Evolutionary conservation across 1,140 invertebrate species (phyloP).

Genomic region (Aphelinus certus): DNA sequence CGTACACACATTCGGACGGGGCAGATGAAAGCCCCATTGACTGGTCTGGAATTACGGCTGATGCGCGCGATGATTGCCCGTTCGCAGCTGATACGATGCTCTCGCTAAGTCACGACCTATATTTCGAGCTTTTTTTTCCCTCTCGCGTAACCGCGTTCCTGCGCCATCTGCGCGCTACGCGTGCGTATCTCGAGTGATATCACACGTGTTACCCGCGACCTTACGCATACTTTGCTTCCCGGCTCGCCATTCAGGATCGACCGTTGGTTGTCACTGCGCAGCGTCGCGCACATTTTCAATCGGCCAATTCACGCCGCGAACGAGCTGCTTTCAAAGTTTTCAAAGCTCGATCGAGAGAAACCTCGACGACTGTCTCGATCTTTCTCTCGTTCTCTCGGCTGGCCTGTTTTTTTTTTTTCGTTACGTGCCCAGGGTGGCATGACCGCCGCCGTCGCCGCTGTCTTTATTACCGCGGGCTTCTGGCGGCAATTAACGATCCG

Average conservation of each 20-base stretch:
- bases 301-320: no score
- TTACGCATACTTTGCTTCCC: no score
- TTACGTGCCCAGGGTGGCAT: not conserved
- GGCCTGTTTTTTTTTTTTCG: constrained; percentile 30
- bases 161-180: constrained; percentile 37
- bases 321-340: no score
- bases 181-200: no score
- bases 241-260: no score
- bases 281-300: no score
- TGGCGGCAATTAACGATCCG: constrained; percentile 48
- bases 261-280: no score
- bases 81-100: no score
- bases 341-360: no score
- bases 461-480: constrained; percentile 46
- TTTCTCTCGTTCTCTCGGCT: constrained; percentile 9
- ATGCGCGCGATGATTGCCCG: not conserved
- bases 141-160: constrained; percentile 18
- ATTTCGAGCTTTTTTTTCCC: not conserved
- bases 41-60: not conserved
- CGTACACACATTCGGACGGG: not conserved
- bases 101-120: no score
- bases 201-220: no score
- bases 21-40: constrained; percentile 16
- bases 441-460: constrained; percentile 29
- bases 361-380: not conserved